Conservation (phyloP, 2,797 vertebrate genomes). For the Pterois miles region DNA sequence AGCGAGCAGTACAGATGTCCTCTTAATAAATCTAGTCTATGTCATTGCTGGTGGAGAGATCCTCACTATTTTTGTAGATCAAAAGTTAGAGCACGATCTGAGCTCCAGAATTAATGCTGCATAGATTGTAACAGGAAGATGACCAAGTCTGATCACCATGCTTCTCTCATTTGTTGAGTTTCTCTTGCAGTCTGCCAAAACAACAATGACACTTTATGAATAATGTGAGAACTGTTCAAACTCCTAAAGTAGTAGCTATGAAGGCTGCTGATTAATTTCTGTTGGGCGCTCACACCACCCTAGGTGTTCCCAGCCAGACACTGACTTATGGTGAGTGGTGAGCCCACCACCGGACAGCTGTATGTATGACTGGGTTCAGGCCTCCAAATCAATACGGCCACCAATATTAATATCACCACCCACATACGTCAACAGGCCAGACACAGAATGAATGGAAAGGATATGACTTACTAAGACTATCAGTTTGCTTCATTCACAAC, state of each 20-base stretch:
- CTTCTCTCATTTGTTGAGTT: too few species aligned
- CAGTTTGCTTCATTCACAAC: slow-evolving; percentile 1
- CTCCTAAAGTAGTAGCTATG: background rate
- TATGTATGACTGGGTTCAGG: slow-evolving; percentile 67
- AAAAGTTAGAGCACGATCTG: background rate
- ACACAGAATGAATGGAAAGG: slow-evolving; percentile 28
- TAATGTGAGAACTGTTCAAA: background rate
- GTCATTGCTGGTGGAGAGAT: background rate
- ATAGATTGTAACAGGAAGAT: too few species aligned
- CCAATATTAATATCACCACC: slow-evolving; percentile 59
- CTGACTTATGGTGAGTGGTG: slow-evolving; percentile 68
- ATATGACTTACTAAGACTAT: slow-evolving; percentile 28
- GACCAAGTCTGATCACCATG: too few species aligned
- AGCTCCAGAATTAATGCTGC: background rate
- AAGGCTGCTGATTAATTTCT: slow-evolving; percentile 45
- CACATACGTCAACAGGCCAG: slow-evolving; percentile 29
- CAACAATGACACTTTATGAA: background rate
- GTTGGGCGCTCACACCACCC: slow-evolving; percentile 43
- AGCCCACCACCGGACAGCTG: slow-evolving; percentile 68
- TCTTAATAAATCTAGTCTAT: background rate
- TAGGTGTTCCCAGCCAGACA: slow-evolving; percentile 65
- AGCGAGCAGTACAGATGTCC: slow-evolving; percentile 11
- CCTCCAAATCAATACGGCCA: slow-evolving; percentile 71
- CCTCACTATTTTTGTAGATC: background rate
- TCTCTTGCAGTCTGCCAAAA: background rate